Conservation (phyloP, 2,888 invertebrate species). For the Heterodera filipjevi region DNA sequence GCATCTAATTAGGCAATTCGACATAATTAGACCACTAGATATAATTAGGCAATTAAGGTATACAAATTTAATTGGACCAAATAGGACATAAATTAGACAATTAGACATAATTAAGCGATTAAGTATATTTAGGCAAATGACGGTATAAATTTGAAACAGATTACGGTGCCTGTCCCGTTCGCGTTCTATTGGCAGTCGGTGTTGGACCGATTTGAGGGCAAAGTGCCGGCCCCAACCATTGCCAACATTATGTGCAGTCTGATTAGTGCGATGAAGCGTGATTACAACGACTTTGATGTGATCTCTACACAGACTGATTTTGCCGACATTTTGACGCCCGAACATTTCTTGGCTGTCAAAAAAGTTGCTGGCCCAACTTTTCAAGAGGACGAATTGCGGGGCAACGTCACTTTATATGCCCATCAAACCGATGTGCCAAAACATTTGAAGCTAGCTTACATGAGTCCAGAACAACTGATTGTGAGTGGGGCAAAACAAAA, state of each 20-base stretch:
- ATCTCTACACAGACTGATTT: neutral
- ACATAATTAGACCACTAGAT: too few species aligned
- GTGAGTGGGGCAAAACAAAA: neutral
- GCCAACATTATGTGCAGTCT: neutral
- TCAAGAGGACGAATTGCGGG: neutral
- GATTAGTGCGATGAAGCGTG: neutral
- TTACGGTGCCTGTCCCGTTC: too few species aligned
- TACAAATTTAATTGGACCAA: too few species aligned
- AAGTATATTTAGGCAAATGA: too few species aligned
- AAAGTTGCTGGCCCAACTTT: neutral
- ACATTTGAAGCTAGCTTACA: neutral
- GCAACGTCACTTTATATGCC: neutral
- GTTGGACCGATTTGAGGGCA: neutral
- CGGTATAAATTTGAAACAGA: too few species aligned
- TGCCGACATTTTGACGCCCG: neutral
- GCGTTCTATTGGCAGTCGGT: neutral
- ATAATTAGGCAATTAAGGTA: too few species aligned
- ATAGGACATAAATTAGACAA: too few species aligned
- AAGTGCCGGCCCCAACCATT: slow-evolving; percentile 1
- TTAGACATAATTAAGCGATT: too few species aligned
- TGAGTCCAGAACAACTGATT: neutral
- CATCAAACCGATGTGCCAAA: neutral
- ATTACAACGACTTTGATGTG: neutral
- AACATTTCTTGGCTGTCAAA: neutral
- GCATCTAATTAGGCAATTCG: too few species aligned